Evolutionary conservation across 2,797 vertebrate genomes (phyloP).

Genomic region (Limosa lapponica): DNA sequence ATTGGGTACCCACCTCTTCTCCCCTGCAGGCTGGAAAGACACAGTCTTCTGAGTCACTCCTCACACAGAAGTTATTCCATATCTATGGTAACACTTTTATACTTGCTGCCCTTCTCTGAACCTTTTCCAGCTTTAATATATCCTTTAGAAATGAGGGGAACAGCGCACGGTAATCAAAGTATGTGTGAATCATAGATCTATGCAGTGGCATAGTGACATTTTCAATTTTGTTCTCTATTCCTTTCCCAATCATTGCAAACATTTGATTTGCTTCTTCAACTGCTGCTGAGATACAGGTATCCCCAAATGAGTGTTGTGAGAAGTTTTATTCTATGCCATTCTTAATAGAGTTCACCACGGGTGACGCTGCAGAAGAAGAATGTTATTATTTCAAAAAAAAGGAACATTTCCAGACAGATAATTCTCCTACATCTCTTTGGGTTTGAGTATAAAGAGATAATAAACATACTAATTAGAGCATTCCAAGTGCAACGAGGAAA

Average conservation of each 20-base stretch:
- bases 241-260: neutral
- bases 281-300: slow-evolving; percentile 24
- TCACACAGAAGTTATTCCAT: neutral
- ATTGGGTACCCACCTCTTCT: neutral
- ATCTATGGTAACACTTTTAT: neutral
- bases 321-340: neutral
- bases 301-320: neutral
- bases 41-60: neutral
- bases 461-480: neutral
- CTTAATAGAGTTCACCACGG: neutral
- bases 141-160: neutral
- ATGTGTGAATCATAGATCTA: neutral
- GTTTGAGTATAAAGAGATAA: neutral
- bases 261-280: slow-evolving; percentile 17
- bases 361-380: neutral
- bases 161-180: neutral
- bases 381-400: neutral
- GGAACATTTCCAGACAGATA: neutral
- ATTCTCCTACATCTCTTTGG: neutral
- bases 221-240: slow-evolving; percentile 25
- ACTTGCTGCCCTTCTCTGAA: slow-evolving; percentile 15
- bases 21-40: neutral
- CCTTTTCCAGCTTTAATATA: slow-evolving; percentile 2
- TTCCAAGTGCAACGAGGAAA: neutral
- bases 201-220: neutral